Percentiles rank a stretch among this genome's conserved stretches.
phyloP scores from a whole-genome alignment of 1,140 invertebrate genomes.

The Heliconius himera region DNA sequence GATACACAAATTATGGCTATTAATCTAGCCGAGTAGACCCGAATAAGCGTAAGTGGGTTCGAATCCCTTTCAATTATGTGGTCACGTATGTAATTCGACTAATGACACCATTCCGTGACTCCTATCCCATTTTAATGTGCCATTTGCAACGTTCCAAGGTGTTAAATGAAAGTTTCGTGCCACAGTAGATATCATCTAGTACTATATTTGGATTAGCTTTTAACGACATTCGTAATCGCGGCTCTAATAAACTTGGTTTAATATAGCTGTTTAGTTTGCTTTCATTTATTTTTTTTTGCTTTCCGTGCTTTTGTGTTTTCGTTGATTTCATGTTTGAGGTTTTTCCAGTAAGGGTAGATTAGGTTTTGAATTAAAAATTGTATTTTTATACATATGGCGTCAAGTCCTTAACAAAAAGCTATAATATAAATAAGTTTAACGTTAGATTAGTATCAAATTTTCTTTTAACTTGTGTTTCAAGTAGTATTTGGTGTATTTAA shows the following conservation, averaged over 20 bases:
- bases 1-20: neutral
- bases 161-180: constrained; percentile 64
- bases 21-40: constrained; percentile 15
- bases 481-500: too few species aligned
- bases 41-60: constrained; percentile 18
- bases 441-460: too few species aligned
- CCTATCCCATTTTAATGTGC: constrained; percentile 50
- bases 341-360: constrained; percentile 1
- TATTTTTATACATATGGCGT: too few species aligned
- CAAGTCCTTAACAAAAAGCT: too few species aligned
- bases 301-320: neutral
- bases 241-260: constrained; percentile 20
- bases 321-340: neutral
- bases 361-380: neutral
- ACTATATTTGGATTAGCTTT: constrained; percentile 38
- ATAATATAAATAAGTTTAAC: too few species aligned
- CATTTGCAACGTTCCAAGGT: constrained; percentile 52
- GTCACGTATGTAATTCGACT: constrained; percentile 59
- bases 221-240: constrained; percentile 29
- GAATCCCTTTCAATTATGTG: constrained; percentile 56
- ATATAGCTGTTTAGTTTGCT: neutral
- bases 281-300: neutral
- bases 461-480: too few species aligned
- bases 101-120: constrained; percentile 63
- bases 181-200: constrained; percentile 40